Percentiles rank a stretch among this genome's conserved stretches.
phyloP scores from a whole-genome alignment of 2,797 vertebrate species.

The Mus minutoides region DNA sequence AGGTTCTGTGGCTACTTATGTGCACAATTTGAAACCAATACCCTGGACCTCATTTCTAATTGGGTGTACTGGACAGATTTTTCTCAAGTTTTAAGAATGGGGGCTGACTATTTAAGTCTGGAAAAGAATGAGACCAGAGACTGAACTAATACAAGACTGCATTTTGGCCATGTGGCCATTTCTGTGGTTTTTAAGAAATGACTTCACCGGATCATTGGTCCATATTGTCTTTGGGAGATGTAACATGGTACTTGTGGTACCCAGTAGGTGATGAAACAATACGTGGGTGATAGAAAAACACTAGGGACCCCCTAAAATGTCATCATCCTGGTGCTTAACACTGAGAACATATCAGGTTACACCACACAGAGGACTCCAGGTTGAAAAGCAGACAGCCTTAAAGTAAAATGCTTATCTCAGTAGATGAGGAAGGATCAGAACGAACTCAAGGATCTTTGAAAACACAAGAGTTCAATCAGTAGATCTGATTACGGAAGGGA shows the following conservation, averaged over 20 bases:
- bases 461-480: background rate
- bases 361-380: background rate
- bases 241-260: background rate
- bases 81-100: background rate
- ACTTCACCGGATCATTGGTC: too few relatives aligned
- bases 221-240: background rate
- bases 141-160: background rate
- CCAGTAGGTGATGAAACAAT: background rate
- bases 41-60: background rate
- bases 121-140: background rate
- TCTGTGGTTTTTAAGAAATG: background rate
- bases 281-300: background rate
- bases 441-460: background rate
- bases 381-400: background rate
- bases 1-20: background rate
- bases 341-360: background rate
- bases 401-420: background rate
- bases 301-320: too few relatives aligned
- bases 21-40: background rate
- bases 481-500: background rate
- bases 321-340: background rate
- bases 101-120: background rate
- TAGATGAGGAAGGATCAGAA: background rate
- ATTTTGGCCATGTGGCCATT: background rate
- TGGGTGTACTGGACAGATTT: background rate